Evolutionary conservation across 2,113 vertebrate genomes (phyloP).

Genomic region (Bettongia penicillata): DNA sequence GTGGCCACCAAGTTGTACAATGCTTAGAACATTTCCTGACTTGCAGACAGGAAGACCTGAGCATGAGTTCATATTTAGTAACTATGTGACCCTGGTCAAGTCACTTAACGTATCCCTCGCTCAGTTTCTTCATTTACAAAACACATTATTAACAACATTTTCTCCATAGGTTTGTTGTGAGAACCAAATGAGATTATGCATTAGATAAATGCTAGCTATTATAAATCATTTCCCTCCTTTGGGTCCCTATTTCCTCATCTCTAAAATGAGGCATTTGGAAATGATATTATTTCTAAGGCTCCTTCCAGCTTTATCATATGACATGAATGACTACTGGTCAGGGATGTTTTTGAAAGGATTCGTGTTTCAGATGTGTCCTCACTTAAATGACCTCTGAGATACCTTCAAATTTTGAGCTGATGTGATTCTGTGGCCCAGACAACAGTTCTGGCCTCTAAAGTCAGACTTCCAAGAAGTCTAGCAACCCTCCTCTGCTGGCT

Average conservation of each 20-base stretch:
- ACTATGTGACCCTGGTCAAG: not conserved
- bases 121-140: too few relatives aligned
- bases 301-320: not conserved
- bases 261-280: not conserved
- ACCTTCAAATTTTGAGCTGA: not conserved
- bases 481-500: not conserved
- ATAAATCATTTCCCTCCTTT: not conserved
- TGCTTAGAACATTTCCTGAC: not conserved
- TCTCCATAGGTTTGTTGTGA: not conserved
- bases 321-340: not conserved
- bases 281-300: not conserved
- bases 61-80: constrained; percentile 50
- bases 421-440: not conserved
- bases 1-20: not conserved
- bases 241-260: not conserved
- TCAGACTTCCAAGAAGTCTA: not conserved
- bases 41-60: not conserved
- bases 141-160: not conserved
- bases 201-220: not conserved
- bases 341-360: not conserved
- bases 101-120: not conserved
- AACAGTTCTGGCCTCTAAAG: not conserved
- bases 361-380: not conserved
- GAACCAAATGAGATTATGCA: not conserved
- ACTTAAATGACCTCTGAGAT: not conserved